Conservation (phyloP, 2,113 vertebrate genomes). For the rat (Rattus norvegicus) region GRCr8 NC_086031.1:91382501-91383000, state of each 20-base stretch:
- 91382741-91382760: not conserved
- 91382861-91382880: not conserved
- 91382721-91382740: not conserved
- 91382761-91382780: not conserved
- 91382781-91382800: not conserved
- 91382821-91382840: not conserved
- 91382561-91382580: not conserved
- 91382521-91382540: not conserved
- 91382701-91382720: not conserved
- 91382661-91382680: not conserved
- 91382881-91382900: not conserved
- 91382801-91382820: not conserved
- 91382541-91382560: not conserved
- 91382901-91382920: not conserved
- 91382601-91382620: not conserved
- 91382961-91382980: not conserved
- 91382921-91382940: not conserved
- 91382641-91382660: not conserved
- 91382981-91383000: not conserved
- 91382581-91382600: not conserved
- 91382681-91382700: not conserved
- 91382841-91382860: constrained; percentile 25
- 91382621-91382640: not conserved
- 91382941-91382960: not conserved
- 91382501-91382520: not conserved